Evolutionary conservation across 2,113 vertebrate species (phyloP), one percentile per base, ranked within the genome.

Genomic region (Cochlearius cochlearius): DNA sequence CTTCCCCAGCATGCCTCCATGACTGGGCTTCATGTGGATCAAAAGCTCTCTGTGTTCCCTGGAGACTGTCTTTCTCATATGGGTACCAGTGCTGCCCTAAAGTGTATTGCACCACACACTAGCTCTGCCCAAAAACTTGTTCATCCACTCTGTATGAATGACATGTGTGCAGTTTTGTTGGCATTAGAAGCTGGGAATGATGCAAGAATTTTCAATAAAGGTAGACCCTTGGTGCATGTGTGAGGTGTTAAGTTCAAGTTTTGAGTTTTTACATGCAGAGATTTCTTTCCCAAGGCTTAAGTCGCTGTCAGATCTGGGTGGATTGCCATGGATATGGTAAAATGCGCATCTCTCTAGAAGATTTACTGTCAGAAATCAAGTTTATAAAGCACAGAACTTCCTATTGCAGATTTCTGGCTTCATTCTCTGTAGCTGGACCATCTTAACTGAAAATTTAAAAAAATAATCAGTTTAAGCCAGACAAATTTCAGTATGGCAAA

Each of bases 41-140:
- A 43, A 63, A 58, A 58, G 19, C 21, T 68, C 10, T 74, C 26
- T 25, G 17, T 34, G 15, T 56, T 68, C n/a, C 41, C 53, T 64
- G 43, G 34, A 58, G 43, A 15, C 27, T 47, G 74, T 11, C 8
- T 90, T 62, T 80, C 29, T 88, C 15, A 0, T 29, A 7, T 12
- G 43, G 6, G 12, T 38, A 11, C 38, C 38, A 29, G n/a, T 50
- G 29, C 25, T 74, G 32, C 25, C 45, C 39, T 29, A 39, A 17
- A 56, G 23, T 2, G 0, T 63, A 8, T 17, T 45, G 15, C 47
- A 22, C 32, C n/a, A 21, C 13, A 3, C 8, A 3, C 3, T 12
- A 38, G 8, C 18, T 62, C 26, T 69, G 30, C 26, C 25, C 17
- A 29, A 29, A 82, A 78, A 3, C 0, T 0, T 50, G 10, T 27